Evolutionary conservation across 2,113 vertebrate species (phyloP), one percentile per base, ranked within the genome.

Genomic region (Danionella cerebrum): DNA sequence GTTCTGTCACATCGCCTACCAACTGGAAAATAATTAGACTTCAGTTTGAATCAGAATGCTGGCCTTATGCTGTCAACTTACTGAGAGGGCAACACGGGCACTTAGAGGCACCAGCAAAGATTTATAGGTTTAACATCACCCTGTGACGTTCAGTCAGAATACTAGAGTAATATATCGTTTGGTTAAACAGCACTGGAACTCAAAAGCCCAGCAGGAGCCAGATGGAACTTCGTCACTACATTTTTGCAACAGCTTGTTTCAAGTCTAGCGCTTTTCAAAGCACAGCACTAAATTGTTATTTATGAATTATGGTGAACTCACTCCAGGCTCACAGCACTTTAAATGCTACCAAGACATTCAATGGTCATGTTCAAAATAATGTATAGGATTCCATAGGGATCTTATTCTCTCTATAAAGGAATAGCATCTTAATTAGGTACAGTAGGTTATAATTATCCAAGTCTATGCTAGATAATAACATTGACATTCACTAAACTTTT

Each of bases 41-140:
- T 80, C 78, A 73, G 72, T 78, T 79, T 75, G 72, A 63, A 75
- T 78, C 69, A 74, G 70, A 76, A 79, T 72, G 71, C 73, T 77
- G 63, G 65, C 33, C 51, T 79, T 70, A 66, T 59, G 68, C 70
- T 62, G 76, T 67, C 48, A 39, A 67, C 70, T 78, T 67, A 50
- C 55, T 65, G 59, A 66, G 45, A 67, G 25, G 27, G 35, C 70
- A 38, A 67, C 68, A 45, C 51, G 68, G 38, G 69, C 60, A 64
- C 70, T 71, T 62, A 57, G 24, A 57, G 58, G 27, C 60, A 54
- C 50, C 16, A 51, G 22, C 35, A 25, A 6, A 44, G 16, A 45
- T 33, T 33, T 53, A n/a, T 38, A 12, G 3, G 27, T 6, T 8
- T 54, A 52, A 3, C 29, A 33, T 6, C 29, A 33, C 9, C 29